Base-by-base conservation (phyloP, 1,140 invertebrate genomes). In the Heliothis virescens region DNA sequence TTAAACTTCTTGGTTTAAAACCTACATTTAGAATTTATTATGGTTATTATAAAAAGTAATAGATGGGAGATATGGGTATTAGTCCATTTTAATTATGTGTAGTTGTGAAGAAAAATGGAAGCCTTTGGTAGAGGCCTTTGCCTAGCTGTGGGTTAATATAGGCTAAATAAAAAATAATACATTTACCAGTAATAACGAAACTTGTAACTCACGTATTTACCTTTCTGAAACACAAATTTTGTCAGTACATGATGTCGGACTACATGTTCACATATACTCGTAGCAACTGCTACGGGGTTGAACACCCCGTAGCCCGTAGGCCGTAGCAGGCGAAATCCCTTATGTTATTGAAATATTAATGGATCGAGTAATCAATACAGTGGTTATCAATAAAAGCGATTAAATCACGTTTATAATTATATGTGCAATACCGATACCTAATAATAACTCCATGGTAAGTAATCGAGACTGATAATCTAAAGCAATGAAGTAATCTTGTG, bases 401-500 rank as follows among this genome's bases (percentile, higher is more conserved):
- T 18, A 16, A 48, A 65, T 48, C 62, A 41, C 41, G 29, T 65
- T 12, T 18, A 16, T 63, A 47, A 16, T 65, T 48, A 11, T 41
- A 16, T 47, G 21, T 18, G 62, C 62, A 65, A 65, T 47, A 63
- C 41, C 41, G 13, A 62, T 47, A 48, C 62, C 41, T 65, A 48
- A 65, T 65, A 5, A 26, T 63, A 63, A 15, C 41, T n/a, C 15
- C n/a, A 48, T 13, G n/a, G 34, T 47, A 47, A 48, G n/a, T 47
- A 63, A 65, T 48, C 62, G 62, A 65, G 10, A 16, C 16, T 16
- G 41, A 65, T 65, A 48, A 65, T 65, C 41, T 65, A 10, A 65
- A 65, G 41, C 10, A 18, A 48, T 65, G 62, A 34, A 65, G 62
- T 65, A 65, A 65, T 65, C 62, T 65, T 65, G 2, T 41, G 29